A percentile compares a stretch with the other conserved stretches of the same genome.
Conservation (phyloP, 2,797 vertebrate genomes). For the Cirrhinus mrigala region DNA sequence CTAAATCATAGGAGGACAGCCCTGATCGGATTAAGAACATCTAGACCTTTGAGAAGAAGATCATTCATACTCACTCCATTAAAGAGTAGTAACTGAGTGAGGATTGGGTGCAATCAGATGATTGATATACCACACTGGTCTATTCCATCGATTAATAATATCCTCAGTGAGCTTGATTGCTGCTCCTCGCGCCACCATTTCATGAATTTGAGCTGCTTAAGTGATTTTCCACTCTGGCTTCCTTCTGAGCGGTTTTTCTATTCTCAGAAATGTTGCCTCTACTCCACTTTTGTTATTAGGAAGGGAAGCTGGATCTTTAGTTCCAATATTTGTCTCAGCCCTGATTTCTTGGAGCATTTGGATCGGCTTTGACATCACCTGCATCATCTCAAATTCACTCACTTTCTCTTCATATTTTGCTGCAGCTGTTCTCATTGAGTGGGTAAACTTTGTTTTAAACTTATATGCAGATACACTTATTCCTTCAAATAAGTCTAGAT, state of each 20-base stretch:
- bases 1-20: background rate
- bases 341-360: background rate
- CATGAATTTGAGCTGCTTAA: background rate
- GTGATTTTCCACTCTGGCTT: no score
- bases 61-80: slow-evolving; percentile 52
- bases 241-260: background rate
- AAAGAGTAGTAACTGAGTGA: slow-evolving; percentile 44
- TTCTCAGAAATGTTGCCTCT: background rate
- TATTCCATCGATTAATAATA: slow-evolving; percentile 15
- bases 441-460: background rate
- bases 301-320: background rate
- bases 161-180: slow-evolving; percentile 9
- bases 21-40: background rate
- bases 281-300: background rate
- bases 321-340: background rate
- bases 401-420: background rate
- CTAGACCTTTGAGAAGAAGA: slow-evolving; percentile 42
- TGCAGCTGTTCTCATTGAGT: background rate
- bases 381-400: background rate
- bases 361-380: background rate
- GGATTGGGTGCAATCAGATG: slow-evolving; percentile 1
- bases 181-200: background rate
- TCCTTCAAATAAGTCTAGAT: background rate
- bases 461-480: background rate
- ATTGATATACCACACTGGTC: slow-evolving; percentile 48